Evolutionary conservation across 2,113 vertebrate genomes (phyloP), one percentile per base, ranked within the genome.

Genomic region (Oplegnathus fasciatus): DNA sequence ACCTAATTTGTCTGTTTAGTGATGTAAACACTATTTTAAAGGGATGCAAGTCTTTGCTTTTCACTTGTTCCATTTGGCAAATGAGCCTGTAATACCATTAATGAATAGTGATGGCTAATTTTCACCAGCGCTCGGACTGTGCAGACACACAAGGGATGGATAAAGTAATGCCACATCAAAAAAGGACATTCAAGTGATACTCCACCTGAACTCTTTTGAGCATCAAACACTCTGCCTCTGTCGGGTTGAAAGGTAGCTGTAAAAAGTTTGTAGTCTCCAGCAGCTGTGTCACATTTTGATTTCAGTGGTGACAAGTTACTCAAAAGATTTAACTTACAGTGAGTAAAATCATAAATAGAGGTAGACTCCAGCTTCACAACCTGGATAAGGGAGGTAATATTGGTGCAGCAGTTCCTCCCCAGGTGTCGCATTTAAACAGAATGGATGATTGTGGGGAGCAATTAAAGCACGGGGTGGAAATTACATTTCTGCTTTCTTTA

Each of bases 1-100:
- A 28, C 13, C 28, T n/a, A 34, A 60, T 85, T 60, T 40, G 32
- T 14, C 46, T 69, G 34, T 69, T 78, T 46, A 83, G 48, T 64
- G 6, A 60, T 68, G 32, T 40, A 58, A 73, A 64, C 30, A n/a
- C 7, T 37, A 15, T 42, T 78, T 74, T 10, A 68, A 50, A 62
- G 13, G 40, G 50, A 52, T 44, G 44, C 10, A 28, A 17, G 58
- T 42, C 5, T 26, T 40, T 48, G 15, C n/a, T 44, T 32, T 42
- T 68, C 5, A 71, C 24, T 57, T 60, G 5, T 58, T 55, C 6
- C n/a, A 20, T 37, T 65, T 32, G 48, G 24, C 37, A 75, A 68
- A 82, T 66, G 46, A 80, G n/a, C 13, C 7, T 1, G 37, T 67
- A 46, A 71, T 58, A 13, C 42, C 52, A 37, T 13, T 66, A 30